Evolutionary conservation across 1,140 invertebrate genomes (phyloP).

Genomic region (Orius laevigatus): DNA sequence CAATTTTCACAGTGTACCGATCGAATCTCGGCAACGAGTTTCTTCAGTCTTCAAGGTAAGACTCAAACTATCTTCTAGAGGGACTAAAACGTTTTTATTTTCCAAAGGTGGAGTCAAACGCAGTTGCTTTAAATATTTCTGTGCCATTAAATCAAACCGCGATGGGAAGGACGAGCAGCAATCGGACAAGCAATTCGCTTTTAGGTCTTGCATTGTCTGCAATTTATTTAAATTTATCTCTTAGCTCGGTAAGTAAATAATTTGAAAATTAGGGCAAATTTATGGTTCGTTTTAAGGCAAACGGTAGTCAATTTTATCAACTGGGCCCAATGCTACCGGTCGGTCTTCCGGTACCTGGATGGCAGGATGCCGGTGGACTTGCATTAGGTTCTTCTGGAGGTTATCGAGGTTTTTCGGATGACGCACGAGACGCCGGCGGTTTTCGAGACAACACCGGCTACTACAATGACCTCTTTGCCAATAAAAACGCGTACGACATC

Average conservation of each 20-base stretch:
- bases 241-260: background rate
- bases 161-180: background rate
- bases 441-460: conserved; percentile 19
- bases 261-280: background rate
- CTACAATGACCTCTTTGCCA: conserved; percentile 18
- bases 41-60: no score
- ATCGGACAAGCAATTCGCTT: background rate
- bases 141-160: background rate
- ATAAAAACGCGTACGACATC: conserved; percentile 19
- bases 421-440: conserved; percentile 9
- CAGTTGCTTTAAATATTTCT: no score
- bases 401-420: background rate
- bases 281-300: background rate
- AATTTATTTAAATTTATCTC: background rate
- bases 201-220: background rate
- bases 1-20: no score
- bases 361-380: no score
- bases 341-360: background rate
- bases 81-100: no score
- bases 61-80: no score
- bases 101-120: no score
- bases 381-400: background rate
- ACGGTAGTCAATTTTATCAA: conserved; percentile 3
- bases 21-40: no score
- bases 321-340: background rate